Conservation (phyloP, 2,113 vertebrate genomes). For the Ptychochromis oligacanthus region DNA sequence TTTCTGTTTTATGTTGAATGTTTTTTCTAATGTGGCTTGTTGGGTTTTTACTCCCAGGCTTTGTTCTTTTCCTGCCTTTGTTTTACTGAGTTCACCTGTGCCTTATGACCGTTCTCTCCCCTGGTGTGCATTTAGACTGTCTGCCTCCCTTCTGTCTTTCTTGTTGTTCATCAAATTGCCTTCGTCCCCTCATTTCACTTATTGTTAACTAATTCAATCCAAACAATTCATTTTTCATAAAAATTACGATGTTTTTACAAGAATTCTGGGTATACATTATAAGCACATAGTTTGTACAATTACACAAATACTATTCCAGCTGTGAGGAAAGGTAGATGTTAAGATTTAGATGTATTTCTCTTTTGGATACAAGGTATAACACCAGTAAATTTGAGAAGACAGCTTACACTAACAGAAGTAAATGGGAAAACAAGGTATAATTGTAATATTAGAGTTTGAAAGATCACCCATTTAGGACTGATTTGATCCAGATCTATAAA, state of each 20-base stretch:
- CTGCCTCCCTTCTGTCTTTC: neutral
- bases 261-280: neutral
- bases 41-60: neutral
- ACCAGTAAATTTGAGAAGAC: neutral
- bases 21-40: neutral
- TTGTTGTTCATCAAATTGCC: neutral
- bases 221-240: neutral
- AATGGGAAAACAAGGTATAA: neutral
- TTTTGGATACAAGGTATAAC: neutral
- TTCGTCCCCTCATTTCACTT: neutral
- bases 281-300: neutral
- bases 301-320: neutral
- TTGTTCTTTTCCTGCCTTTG: neutral
- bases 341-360: neutral
- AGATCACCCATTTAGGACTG: neutral
- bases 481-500: neutral
- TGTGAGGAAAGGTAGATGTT: neutral
- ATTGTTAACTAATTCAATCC: neutral
- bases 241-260: accelerated
- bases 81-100: neutral
- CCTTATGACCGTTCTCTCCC: accelerated
- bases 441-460: neutral
- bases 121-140: neutral
- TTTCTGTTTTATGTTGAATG: neutral
- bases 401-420: neutral